Evolutionary conservation across 2,797 vertebrate genomes (phyloP).

Genomic region (Tinamus major): DNA sequence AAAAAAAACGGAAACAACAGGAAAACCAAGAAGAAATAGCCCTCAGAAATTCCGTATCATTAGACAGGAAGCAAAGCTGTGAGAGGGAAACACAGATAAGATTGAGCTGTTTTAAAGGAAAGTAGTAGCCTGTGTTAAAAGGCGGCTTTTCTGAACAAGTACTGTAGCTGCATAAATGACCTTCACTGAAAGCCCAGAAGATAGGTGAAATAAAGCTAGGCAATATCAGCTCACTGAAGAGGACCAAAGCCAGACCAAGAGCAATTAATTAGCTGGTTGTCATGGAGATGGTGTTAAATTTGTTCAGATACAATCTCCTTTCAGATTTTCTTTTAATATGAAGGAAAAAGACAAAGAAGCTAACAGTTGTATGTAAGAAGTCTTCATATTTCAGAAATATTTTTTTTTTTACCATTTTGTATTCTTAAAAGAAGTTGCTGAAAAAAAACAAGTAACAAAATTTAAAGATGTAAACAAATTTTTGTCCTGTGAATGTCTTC

Average conservation of each 20-base stretch:
- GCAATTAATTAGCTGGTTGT: conserved; percentile 75
- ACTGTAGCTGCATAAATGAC: conserved; percentile 24
- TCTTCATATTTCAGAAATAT: neutral
- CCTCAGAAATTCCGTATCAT: neutral
- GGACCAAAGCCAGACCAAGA: conserved; percentile 60
- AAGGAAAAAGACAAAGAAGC: conserved; percentile 40
- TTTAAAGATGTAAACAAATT: neutral
- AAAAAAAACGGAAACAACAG: neutral
- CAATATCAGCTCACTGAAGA: conserved; percentile 58
- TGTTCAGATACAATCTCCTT: conserved; percentile 67
- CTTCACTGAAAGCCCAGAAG: conserved; percentile 51
- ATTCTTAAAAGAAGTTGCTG: neutral
- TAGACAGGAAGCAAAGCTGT: neutral
- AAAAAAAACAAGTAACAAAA: neutral
- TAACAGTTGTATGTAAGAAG: conserved; percentile 7
- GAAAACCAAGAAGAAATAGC: neutral
- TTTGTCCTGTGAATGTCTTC: neutral
- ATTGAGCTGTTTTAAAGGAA: neutral
- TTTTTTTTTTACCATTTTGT: neutral
- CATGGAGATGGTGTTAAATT: conserved; percentile 73
- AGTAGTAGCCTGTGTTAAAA: conserved; percentile 11
- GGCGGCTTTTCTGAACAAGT: conserved; percentile 7
- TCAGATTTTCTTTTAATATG: conserved; percentile 41
- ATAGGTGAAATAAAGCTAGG: conserved; percentile 52
- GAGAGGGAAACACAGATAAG: neutral